Conservation (phyloP, 2,888 invertebrate species). For the Pardosa pseudoannulata region DNA sequence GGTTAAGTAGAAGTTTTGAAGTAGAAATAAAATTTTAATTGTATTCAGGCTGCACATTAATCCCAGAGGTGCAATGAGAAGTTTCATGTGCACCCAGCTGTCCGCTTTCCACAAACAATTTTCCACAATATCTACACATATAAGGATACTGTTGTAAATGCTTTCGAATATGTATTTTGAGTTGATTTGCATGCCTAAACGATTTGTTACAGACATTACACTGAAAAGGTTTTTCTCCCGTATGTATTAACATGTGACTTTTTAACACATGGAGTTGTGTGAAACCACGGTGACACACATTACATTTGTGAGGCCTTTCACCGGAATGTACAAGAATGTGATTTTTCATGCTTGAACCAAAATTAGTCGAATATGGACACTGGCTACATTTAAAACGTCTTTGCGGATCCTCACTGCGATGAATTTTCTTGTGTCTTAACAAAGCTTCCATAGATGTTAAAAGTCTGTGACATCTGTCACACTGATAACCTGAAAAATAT, state of each 20-base stretch:
- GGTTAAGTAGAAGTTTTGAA: too few relatives aligned
- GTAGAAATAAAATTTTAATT: too few relatives aligned
- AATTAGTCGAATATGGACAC: constrained; percentile 1
- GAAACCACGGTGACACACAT: neutral
- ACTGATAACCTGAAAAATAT: constrained; percentile 22
- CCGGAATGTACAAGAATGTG: neutral
- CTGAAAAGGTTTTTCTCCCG: constrained; percentile 6
- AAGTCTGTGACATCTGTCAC: constrained; percentile 21
- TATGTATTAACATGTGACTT: constrained; percentile 14
- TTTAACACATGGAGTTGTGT: constrained; percentile 3
- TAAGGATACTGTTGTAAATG: constrained; percentile 14
- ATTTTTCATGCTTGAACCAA: neutral
- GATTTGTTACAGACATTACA: neutral
- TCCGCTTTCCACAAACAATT: constrained; percentile 13
- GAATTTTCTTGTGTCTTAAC: constrained; percentile 2
- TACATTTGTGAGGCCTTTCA: constrained; percentile 1
- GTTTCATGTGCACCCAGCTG: constrained; percentile 7
- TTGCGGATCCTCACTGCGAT: neutral
- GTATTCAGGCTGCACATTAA: too few relatives aligned
- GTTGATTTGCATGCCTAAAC: constrained; percentile 17
- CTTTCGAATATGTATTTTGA: constrained; percentile 15
- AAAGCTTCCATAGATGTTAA: constrained; percentile 8
- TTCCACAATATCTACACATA: constrained; percentile 32
- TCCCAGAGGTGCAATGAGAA: neutral
- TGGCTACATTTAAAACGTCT: neutral